Conservation (phyloP, 37 sponge, comb jelly and placozoan genomes). For the Ianthella basta region DNA sequence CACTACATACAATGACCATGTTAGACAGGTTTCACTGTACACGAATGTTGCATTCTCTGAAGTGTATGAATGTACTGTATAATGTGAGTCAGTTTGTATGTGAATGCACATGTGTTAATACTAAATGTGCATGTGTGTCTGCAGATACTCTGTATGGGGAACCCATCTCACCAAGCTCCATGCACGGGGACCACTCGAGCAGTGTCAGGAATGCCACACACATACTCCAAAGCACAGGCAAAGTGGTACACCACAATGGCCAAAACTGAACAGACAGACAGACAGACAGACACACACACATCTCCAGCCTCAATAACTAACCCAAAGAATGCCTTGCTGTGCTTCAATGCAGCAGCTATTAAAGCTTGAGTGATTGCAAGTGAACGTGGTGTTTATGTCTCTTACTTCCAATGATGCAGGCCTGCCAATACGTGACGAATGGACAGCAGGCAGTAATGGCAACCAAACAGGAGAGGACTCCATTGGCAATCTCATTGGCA, state of each 20-base stretch:
- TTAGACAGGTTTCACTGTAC: too few species aligned
- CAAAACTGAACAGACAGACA: slow-evolving; percentile 12
- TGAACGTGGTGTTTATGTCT: too few species aligned
- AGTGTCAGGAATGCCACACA: slow-evolving; percentile 23
- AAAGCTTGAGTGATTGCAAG: too few species aligned
- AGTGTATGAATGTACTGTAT: too few species aligned
- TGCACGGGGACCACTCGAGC: slow-evolving; percentile 40
- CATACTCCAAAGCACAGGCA: slow-evolving; percentile 19
- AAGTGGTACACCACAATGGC: slow-evolving; percentile 35
- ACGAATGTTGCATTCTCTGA: too few species aligned
- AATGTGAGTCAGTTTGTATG: slow-evolving; percentile 21
- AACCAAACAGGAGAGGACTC: slow-evolving; percentile 63
- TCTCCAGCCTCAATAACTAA: too few species aligned
- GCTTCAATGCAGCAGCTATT: too few species aligned
- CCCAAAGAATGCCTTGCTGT: too few species aligned
- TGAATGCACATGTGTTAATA: slow-evolving; percentile 3
- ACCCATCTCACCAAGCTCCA: slow-evolving; percentile 32
- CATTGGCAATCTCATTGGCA: slow-evolving; percentile 80
- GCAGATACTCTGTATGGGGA: neutral
- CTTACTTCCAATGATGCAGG: slow-evolving; percentile 65
- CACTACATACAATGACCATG: too few species aligned
- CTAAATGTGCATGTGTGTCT: neutral
- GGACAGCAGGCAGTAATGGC: slow-evolving; percentile 75
- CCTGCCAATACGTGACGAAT: slow-evolving; percentile 50
- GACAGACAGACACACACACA: too few species aligned